phyloP scores from a whole-genome alignment of 2,888 invertebrate genomes.

The Hoplodrina ambigua region DNA sequence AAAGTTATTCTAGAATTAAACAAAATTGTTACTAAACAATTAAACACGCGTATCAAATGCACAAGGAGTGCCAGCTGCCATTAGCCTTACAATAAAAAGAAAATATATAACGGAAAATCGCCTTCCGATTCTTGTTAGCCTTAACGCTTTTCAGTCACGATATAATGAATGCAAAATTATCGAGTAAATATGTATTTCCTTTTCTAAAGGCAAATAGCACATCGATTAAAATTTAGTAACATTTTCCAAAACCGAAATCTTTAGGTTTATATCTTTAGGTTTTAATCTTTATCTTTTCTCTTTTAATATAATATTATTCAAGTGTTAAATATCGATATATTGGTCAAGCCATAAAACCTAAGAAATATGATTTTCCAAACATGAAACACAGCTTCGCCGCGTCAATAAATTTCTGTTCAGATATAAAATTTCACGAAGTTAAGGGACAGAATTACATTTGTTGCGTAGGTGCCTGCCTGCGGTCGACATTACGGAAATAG shows the following conservation, averaged over 20 bases:
- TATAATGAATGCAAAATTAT: slow-evolving; percentile 38
- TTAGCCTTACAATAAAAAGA: slow-evolving; percentile 61
- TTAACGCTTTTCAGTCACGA: slow-evolving; percentile 64
- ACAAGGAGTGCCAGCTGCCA: slow-evolving; percentile 48
- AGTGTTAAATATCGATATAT: slow-evolving; percentile 19
- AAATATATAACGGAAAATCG: slow-evolving; percentile 64
- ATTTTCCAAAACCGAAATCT: not conserved
- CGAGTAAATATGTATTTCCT: slow-evolving; percentile 29
- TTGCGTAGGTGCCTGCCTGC: slow-evolving; percentile 27
- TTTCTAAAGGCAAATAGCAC: not conserved
- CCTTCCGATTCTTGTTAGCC: slow-evolving; percentile 62
- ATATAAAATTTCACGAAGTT: slow-evolving; percentile 27
- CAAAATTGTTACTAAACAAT: not conserved
- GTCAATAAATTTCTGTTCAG: slow-evolving; percentile 27
- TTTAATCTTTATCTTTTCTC: too few species aligned
- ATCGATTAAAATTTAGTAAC: not conserved
- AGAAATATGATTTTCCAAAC: slow-evolving; percentile 21
- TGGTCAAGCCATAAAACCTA: slow-evolving; percentile 36
- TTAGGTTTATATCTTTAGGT: too few species aligned
- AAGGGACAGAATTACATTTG: slow-evolving; percentile 37
- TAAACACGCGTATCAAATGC: slow-evolving; percentile 32
- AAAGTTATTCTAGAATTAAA: not conserved
- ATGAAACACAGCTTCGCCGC: slow-evolving; percentile 19
- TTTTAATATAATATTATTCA: too few species aligned
- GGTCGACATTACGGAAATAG: slow-evolving; percentile 66